Evolutionary conservation across 2,113 vertebrate species (phyloP).

Genomic region (Solea senegalensis): DNA sequence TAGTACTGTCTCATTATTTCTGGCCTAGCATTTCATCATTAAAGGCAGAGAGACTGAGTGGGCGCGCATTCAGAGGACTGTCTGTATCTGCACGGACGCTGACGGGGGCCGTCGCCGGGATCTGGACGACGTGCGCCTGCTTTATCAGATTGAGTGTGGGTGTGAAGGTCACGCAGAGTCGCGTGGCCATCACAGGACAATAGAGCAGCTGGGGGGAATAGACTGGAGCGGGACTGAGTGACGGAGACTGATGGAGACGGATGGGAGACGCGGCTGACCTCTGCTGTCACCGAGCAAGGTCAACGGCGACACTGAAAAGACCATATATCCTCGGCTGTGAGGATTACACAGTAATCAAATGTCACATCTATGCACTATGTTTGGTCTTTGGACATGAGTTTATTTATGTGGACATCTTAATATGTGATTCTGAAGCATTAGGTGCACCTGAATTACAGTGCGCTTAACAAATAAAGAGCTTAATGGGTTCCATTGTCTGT

Average conservation of each 20-base stretch:
- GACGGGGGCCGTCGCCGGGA: conserved; percentile 3
- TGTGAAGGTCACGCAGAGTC: conserved; percentile 56
- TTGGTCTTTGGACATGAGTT: no score
- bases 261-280: conserved; percentile 52
- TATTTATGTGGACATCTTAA: no score
- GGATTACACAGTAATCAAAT: neutral
- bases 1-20: conserved; percentile 2
- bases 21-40: neutral
- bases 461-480: no score
- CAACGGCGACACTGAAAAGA: conserved; percentile 20
- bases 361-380: neutral
- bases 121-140: conserved; percentile 25
- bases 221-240: conserved; percentile 34
- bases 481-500: no score
- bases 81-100: conserved; percentile 5
- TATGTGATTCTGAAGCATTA: no score
- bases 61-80: conserved; percentile 3
- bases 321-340: conserved; percentile 26
- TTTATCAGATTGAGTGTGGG: conserved; percentile 51
- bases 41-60: neutral
- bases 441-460: no score
- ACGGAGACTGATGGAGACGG: conserved; percentile 59
- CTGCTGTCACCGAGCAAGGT: conserved; percentile 46
- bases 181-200: conserved; percentile 59
- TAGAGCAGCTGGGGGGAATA: conserved; percentile 52